Evolutionary conservation across 2,113 vertebrate genomes (phyloP).

Genomic region (Riparia riparia): DNA sequence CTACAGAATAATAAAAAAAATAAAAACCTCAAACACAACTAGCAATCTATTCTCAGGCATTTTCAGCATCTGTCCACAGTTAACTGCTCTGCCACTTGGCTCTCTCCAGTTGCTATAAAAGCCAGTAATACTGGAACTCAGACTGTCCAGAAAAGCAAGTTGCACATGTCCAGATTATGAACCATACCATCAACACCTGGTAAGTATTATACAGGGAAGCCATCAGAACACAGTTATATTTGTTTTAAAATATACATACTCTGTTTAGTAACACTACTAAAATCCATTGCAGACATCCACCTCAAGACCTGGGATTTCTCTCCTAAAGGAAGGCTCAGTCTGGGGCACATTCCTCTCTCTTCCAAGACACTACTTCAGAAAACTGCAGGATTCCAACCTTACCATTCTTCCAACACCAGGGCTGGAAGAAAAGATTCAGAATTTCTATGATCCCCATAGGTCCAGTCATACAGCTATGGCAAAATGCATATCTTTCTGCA

Average conservation of each 20-base stretch:
- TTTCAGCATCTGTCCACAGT: background rate
- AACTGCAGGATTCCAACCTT: background rate
- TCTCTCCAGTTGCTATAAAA: background rate
- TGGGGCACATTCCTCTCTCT: background rate
- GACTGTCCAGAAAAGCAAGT: background rate
- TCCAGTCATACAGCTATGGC: background rate
- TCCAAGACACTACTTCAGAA: background rate
- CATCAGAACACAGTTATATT: background rate
- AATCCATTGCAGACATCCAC: background rate
- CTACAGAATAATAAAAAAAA: background rate
- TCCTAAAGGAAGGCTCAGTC: background rate
- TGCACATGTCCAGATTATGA: background rate
- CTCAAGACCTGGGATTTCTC: background rate
- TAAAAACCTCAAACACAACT: background rate
- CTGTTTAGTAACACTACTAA: background rate
- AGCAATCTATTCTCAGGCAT: background rate
- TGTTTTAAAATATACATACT: background rate
- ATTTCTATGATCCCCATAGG: background rate
- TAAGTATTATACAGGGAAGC: background rate
- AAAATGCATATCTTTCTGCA: background rate
- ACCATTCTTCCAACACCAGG: background rate
- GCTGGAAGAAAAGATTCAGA: background rate
- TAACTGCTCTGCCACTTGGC: background rate
- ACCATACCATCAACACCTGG: background rate
- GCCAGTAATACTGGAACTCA: too few species aligned